Conservation (phyloP, 1,140 invertebrate species). For the Triops longicaudatus region DNA sequence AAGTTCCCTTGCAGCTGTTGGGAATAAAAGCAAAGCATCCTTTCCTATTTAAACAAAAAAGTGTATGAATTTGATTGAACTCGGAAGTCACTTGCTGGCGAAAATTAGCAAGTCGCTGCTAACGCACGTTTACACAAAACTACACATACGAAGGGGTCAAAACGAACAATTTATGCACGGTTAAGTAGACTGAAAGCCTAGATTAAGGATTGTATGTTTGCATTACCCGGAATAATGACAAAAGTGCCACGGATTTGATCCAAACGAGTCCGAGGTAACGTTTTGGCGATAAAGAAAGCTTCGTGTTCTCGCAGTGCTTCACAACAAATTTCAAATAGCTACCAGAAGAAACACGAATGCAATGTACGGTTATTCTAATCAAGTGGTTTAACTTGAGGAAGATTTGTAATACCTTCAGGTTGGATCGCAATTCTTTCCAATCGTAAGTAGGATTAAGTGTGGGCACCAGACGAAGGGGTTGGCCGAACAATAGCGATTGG, state of each 20-base stretch:
- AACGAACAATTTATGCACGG: too few relatives aligned
- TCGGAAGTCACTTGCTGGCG: too few relatives aligned
- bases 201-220: neutral
- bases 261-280: neutral
- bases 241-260: neutral
- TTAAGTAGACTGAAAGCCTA: too few relatives aligned
- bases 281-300: neutral
- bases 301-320: neutral
- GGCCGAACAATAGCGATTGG: neutral
- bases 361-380: neutral
- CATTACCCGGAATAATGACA: neutral
- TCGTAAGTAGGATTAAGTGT: neutral
- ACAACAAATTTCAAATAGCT: neutral
- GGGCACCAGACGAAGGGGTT: neutral
- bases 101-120: too few relatives aligned
- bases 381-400: neutral
- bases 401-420: neutral
- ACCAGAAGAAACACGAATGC: neutral
- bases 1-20: neutral
- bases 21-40: neutral
- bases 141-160: too few relatives aligned
- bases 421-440: neutral
- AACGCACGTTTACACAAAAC: too few relatives aligned
- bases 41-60: neutral
- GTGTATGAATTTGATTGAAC: too few relatives aligned